A percentile compares a stretch with the other conserved stretches of the same genome.
These are phyloP conservation scores for Apostichopus leukothele DNA, from an alignment of 53 echinoderm and acorn worm species.

Conservation along the genomic window DNA sequence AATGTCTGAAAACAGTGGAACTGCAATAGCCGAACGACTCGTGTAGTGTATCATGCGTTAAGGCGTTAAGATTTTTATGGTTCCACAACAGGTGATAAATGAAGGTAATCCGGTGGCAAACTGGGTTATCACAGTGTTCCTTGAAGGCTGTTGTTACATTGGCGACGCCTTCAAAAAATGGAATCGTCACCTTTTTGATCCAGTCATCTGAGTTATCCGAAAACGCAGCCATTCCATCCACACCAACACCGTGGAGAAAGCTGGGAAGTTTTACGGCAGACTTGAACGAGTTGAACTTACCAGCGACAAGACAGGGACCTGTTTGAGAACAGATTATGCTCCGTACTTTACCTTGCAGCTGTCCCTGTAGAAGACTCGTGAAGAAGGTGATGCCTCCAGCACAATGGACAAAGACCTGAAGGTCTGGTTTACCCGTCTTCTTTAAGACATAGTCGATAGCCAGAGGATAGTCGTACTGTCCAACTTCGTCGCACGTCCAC, in stretches of 20 bases:
- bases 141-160: constrained; percentile 52
- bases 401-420: constrained; percentile 66
- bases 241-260: constrained; percentile 62
- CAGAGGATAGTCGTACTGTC: constrained; percentile 54
- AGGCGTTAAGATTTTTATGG: constrained; percentile 58
- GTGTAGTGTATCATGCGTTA: constrained; percentile 68
- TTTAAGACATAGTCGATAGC: constrained; percentile 58
- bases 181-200: constrained; percentile 45
- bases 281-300: constrained; percentile 57
- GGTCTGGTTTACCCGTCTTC: constrained; percentile 52
- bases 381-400: constrained; percentile 62
- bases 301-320: constrained; percentile 56
- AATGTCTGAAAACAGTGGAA: constrained; percentile 52
- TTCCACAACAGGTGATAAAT: constrained; percentile 65
- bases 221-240: constrained; percentile 62
- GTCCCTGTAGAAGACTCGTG: constrained; percentile 55
- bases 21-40: constrained; percentile 63
- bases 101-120: constrained; percentile 74
- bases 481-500: constrained; percentile 55
- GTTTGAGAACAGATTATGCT: constrained; percentile 63
- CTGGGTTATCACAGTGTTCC: constrained; percentile 69
- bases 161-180: constrained; percentile 52
- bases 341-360: constrained; percentile 60
- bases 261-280: constrained; percentile 52
- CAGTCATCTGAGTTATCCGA: constrained; percentile 42